Percentiles rank a stretch among this genome's conserved stretches.
phyloP scores from a whole-genome alignment of 2,797 vertebrate genomes.

The Poeciliopsis presidionis region DNA sequence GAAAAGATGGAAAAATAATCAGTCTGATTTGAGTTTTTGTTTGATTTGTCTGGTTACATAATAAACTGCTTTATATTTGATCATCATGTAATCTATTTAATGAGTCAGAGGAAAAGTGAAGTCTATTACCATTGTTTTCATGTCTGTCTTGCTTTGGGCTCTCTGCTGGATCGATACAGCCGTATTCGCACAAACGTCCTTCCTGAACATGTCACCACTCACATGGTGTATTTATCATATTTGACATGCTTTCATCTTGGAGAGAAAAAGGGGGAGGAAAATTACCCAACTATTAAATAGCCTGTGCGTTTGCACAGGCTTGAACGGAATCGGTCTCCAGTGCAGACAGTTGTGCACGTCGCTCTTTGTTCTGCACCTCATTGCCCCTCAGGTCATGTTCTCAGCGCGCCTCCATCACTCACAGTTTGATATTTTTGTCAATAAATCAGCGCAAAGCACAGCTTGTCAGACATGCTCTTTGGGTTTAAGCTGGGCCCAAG shows the following conservation, averaged over 20 bases:
- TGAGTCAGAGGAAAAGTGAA: slow-evolving; percentile 22
- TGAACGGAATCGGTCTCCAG: slow-evolving; percentile 59
- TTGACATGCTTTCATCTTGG: slow-evolving; percentile 51
- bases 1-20: background rate
- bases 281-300: slow-evolving; percentile 62
- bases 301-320: slow-evolving; percentile 49
- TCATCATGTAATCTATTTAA: slow-evolving; percentile 8
- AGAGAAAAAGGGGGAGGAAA: slow-evolving; percentile 47
- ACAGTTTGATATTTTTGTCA: slow-evolving; percentile 81
- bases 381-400: slow-evolving; percentile 79
- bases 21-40: background rate
- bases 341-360: slow-evolving; percentile 74
- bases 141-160: slow-evolving; percentile 9
- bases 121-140: slow-evolving; percentile 5
- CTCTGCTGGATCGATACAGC: slow-evolving; percentile 56
- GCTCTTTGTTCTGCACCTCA: slow-evolving; percentile 79
- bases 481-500: slow-evolving; percentile 61
- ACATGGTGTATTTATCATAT: slow-evolving; percentile 76
- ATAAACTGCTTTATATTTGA: slow-evolving; percentile 9
- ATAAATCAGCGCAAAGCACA: slow-evolving; percentile 79
- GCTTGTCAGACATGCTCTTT: slow-evolving; percentile 74
- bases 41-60: slow-evolving; percentile 8
- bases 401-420: slow-evolving; percentile 73
- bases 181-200: slow-evolving; percentile 54
- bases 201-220: slow-evolving; percentile 45